A percentile compares a stretch with the other conserved stretches of the same genome.
These are phyloP conservation scores for Dexiosoma caninum DNA, from an alignment of 2,888 invertebrate genomes.

Conservation along the genomic window DNA sequence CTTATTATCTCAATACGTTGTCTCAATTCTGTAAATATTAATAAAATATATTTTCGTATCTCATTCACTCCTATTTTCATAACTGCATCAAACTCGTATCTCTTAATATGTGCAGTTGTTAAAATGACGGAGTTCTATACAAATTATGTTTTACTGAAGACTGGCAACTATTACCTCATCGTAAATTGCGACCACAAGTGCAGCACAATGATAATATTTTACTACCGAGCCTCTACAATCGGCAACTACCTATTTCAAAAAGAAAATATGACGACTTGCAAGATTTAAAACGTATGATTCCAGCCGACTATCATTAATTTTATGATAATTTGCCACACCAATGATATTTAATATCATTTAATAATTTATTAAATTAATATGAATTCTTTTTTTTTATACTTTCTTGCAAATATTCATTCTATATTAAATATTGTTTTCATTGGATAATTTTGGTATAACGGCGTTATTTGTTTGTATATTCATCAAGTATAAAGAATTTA, in stretches of 20 bases:
- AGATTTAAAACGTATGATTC: slow-evolving; percentile 42
- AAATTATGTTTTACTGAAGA: slow-evolving; percentile 46
- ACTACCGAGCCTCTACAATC: slow-evolving; percentile 42
- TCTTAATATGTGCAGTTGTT: slow-evolving; percentile 22
- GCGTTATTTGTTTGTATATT: slow-evolving; percentile 25
- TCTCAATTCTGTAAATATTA: slow-evolving; percentile 33
- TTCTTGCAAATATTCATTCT: not conserved
- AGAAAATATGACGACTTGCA: slow-evolving; percentile 53
- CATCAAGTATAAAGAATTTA: not conserved
- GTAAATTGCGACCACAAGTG: slow-evolving; percentile 45
- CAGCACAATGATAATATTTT: slow-evolving; percentile 40
- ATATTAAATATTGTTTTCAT: slow-evolving; percentile 7
- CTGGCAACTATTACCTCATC: slow-evolving; percentile 37
- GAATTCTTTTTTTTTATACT: not conserved
- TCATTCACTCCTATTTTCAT: not conserved
- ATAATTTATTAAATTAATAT: slow-evolving; percentile 8
- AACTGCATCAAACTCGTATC: not conserved
- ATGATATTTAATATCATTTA: not conserved
- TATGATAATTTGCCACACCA: slow-evolving; percentile 13
- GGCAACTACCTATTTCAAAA: slow-evolving; percentile 51
- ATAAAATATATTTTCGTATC: slow-evolving; percentile 27
- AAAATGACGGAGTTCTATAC: not conserved
- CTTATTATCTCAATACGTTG: slow-evolving; percentile 47
- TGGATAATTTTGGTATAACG: slow-evolving; percentile 19
- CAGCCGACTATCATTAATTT: slow-evolving; percentile 28